phyloP scores from a whole-genome alignment of 2,797 vertebrate genomes.

The Enteromius viviparus region DNA sequence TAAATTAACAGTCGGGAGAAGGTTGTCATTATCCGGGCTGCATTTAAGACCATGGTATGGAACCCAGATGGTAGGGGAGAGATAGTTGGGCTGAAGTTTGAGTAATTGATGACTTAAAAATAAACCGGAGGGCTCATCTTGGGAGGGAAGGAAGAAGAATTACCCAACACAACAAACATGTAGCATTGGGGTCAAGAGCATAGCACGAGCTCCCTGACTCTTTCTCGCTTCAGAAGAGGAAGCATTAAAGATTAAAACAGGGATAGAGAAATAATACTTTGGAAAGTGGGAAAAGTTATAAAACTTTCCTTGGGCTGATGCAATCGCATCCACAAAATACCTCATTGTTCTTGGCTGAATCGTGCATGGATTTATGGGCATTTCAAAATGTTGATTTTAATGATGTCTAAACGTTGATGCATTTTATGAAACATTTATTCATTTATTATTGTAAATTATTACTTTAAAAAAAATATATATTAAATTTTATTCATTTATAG shows the following conservation, averaged over 20 bases:
- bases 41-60: slow-evolving; percentile 89
- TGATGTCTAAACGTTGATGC: background rate
- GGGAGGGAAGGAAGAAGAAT: slow-evolving; percentile 82
- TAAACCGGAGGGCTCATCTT: slow-evolving; percentile 83
- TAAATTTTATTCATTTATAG: background rate
- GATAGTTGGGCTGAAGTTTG: slow-evolving; percentile 87
- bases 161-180: slow-evolving; percentile 70
- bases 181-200: slow-evolving; percentile 72
- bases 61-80: slow-evolving; percentile 88
- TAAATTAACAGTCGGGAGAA: slow-evolving; percentile 92
- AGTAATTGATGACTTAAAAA: slow-evolving; percentile 96
- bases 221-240: slow-evolving; percentile 29
- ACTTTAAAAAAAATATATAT: background rate
- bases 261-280: slow-evolving; percentile 49
- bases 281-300: slow-evolving; percentile 44
- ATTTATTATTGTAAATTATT: background rate
- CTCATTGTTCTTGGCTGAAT: slow-evolving; percentile 43
- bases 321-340: slow-evolving; percentile 37
- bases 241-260: slow-evolving; percentile 52
- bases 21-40: slow-evolving; percentile 91
- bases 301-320: slow-evolving; percentile 55
- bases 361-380: background rate
- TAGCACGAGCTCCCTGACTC: slow-evolving; percentile 46
- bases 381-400: background rate
- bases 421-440: background rate